Evolutionary conservation across 2,888 invertebrate genomes (phyloP), one percentile per base, ranked within the genome.

Genomic region (Melikaiella ostensackeni): DNA sequence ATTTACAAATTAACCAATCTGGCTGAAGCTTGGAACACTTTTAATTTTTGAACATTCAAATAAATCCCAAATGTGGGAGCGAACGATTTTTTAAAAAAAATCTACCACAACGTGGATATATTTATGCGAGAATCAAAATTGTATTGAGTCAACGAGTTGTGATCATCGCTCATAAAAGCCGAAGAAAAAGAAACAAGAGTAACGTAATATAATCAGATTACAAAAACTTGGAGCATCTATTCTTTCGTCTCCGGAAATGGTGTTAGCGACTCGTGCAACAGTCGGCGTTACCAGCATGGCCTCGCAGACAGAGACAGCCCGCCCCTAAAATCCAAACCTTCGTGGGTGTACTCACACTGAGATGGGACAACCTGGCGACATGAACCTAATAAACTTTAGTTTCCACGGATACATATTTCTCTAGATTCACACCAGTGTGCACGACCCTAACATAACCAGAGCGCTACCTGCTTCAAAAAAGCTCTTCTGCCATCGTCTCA

Each of bases 381-480:
- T 61, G 35, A 79, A 63, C 61, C 75, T 76, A 19, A 74, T 30
- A 64, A 80, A 77, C 74, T 75, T 78, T 75, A 77, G 76, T 77
- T 74, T 64, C 63, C 27, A 42, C 4, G 19, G 55, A 55, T 55
- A 77, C 75, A 79, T 74, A 79, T 77, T 79, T 77, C 50, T 62
- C 77, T 70, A 62, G 24, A 57, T 24, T 66, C 74, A 64, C 74
- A 62, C n/a, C 55, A 24, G 16, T 19, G 64, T n/a, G 76, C 74
- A 46, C 27, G 50, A 55, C 9, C 50, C 50, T 9, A 21, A 21
- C 21, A 19, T 21, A 55, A 7, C 21, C 8, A 55, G n/a, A 8
- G 21, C 35, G 64, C 74, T 80, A 75, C 77, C 78, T 75, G 76
- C 77, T 79, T 76, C 75, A 77, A 76, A 75, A 77, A 76, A 57